Evolutionary conservation across 2,888 invertebrate species (phyloP).

Genomic region (Patella caerulea): DNA sequence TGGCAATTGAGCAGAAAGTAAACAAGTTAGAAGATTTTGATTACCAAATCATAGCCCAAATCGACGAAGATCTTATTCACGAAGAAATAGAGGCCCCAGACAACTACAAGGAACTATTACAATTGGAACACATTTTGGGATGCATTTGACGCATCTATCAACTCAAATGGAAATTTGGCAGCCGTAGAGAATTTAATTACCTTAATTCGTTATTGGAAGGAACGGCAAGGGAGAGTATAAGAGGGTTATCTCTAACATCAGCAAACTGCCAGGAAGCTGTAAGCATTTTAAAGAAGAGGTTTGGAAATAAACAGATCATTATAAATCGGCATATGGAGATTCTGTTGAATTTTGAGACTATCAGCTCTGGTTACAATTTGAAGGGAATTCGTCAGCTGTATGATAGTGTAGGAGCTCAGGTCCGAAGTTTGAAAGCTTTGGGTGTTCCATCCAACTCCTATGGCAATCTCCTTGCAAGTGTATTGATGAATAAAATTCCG

Average conservation of each 20-base stretch:
- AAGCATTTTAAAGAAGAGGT: not conserved
- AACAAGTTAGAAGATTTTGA: not conserved
- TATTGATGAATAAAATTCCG: not conserved
- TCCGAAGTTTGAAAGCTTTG: not conserved
- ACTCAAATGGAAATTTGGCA: not conserved
- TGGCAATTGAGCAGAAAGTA: not conserved
- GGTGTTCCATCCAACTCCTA: not conserved
- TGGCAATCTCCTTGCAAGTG: not conserved
- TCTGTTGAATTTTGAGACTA: not conserved
- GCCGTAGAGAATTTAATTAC: not conserved
- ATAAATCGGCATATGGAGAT: not conserved
- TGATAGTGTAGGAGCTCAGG: not conserved
- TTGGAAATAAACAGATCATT: not conserved
- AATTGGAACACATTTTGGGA: not conserved
- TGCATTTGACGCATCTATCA: not conserved
- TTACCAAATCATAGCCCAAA: not conserved
- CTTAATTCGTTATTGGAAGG: not conserved
- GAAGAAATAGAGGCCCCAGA: not conserved
- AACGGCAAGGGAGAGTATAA: not conserved
- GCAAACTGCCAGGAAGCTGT: not conserved
- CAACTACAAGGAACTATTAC: not conserved
- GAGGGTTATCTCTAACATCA: not conserved
- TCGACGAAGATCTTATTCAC: not conserved
- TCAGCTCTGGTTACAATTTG: not conserved
- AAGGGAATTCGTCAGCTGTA: not conserved